These are phyloP conservation scores for Syngnathus acus DNA, from an alignment of 2,797 vertebrate species.

Conservation along the genomic window DNA sequence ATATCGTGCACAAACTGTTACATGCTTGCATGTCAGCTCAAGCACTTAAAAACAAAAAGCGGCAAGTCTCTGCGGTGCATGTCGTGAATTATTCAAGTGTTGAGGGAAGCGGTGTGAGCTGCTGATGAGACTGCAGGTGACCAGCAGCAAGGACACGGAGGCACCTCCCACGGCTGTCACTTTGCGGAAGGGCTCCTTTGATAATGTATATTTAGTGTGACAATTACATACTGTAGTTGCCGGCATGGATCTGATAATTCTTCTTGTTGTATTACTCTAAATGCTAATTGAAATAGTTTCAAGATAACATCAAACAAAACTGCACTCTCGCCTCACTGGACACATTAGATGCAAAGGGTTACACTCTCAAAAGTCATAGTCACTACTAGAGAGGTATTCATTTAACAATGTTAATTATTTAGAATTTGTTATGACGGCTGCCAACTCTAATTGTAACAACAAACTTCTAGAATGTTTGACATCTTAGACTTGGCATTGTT, in stretches of 20 bases:
- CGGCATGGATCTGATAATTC: neutral
- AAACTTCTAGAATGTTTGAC: too few relatives aligned
- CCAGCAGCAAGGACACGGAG: constrained; percentile 53
- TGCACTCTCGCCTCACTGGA: too few relatives aligned
- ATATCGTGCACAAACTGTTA: constrained; percentile 4
- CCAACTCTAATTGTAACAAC: too few relatives aligned
- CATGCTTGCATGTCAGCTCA: neutral
- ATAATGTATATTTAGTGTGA: neutral
- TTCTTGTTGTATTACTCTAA: neutral
- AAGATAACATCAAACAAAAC: neutral
- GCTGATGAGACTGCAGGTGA: constrained; percentile 67
- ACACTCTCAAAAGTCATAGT: too few relatives aligned
- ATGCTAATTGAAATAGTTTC: neutral
- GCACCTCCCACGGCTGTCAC: neutral
- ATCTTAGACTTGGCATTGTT: too few relatives aligned
- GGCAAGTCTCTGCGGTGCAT: constrained; percentile 42
- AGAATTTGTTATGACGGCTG: too few relatives aligned
- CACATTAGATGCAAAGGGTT: too few relatives aligned
- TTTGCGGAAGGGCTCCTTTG: neutral
- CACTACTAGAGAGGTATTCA: too few relatives aligned
- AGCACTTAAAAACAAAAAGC: constrained; percentile 29
- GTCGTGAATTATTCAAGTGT: constrained; percentile 69
- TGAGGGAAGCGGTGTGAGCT: constrained; percentile 39
- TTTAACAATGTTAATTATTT: too few relatives aligned
- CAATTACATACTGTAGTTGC: neutral